Conservation (phyloP, 2,113 vertebrate genomes). For the Hydropotes inermis region DNA sequence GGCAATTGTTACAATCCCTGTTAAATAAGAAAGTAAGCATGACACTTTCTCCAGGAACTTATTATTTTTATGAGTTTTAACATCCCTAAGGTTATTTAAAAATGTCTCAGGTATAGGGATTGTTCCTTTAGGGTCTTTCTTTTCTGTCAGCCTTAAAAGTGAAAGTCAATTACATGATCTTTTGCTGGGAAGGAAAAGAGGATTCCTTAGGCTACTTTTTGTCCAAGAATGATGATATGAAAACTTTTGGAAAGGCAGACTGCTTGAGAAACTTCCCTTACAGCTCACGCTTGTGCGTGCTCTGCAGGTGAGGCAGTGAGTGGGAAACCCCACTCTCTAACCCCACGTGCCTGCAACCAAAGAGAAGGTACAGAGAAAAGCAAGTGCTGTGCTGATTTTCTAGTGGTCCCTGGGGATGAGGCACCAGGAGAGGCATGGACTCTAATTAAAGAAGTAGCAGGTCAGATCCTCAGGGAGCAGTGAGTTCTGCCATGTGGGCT, state of each 20-base stretch:
- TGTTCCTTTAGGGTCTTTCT: background rate
- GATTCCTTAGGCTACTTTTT: background rate
- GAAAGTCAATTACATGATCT: background rate
- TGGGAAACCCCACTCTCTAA: background rate
- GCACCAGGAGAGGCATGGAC: background rate
- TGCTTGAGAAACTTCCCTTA: background rate
- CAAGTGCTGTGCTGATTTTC: background rate
- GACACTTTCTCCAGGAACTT: background rate
- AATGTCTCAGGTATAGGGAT: background rate
- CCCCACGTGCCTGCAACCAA: background rate
- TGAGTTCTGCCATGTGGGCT: background rate
- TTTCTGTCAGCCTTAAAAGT: background rate
- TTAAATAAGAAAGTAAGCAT: background rate
- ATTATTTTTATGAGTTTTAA: background rate
- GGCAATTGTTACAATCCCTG: background rate
- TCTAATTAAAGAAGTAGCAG: background rate
- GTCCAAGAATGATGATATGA: background rate
- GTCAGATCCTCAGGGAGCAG: background rate
- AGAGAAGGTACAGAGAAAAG: background rate
- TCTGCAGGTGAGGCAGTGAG: background rate
- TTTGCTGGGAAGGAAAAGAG: background rate
- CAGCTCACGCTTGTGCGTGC: background rate
- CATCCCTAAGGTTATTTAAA: background rate
- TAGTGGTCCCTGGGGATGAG: background rate
- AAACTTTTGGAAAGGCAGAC: background rate